Evolutionary conservation across 2,797 vertebrate genomes (phyloP).

Genomic region (Antrozous pallidus): DNA sequence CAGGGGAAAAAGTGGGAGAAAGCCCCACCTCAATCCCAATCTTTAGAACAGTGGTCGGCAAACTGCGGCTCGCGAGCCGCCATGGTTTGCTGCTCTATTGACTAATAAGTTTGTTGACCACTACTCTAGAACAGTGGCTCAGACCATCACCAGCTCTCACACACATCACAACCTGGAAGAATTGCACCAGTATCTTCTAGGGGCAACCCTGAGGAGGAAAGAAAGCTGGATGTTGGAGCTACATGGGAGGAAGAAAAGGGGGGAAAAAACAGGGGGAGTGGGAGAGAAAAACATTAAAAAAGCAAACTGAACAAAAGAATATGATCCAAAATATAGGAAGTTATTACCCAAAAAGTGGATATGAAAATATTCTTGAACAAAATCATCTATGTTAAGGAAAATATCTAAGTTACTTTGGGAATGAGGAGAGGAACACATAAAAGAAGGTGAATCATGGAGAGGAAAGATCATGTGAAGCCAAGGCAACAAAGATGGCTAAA

Average conservation of each 20-base stretch:
- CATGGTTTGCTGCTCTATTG: too few relatives aligned
- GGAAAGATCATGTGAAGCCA: background rate
- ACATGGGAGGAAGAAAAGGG: background rate
- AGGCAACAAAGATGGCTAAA: background rate
- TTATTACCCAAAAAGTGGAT: background rate
- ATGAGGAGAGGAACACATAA: background rate
- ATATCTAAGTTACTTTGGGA: background rate
- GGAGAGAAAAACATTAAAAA: background rate
- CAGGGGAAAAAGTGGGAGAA: background rate
- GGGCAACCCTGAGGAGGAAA: background rate
- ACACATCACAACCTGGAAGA: accelerated
- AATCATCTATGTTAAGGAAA: background rate
- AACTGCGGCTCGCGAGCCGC: too few relatives aligned
- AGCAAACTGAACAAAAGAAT: background rate
- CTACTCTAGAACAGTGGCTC: background rate
- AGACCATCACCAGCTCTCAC: background rate
- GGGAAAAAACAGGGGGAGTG: background rate
- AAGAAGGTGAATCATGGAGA: background rate
- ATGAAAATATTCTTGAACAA: background rate
- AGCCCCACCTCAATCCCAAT: accelerated
- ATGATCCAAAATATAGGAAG: background rate
- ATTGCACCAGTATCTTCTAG: background rate
- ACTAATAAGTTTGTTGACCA: too few relatives aligned
- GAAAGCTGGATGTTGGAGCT: background rate
- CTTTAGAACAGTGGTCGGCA: background rate